A percentile compares a stretch with the other conserved stretches of the same genome.
Conservation (phyloP, 2,113 vertebrate species). For the Actenoides hombroni region DNA sequence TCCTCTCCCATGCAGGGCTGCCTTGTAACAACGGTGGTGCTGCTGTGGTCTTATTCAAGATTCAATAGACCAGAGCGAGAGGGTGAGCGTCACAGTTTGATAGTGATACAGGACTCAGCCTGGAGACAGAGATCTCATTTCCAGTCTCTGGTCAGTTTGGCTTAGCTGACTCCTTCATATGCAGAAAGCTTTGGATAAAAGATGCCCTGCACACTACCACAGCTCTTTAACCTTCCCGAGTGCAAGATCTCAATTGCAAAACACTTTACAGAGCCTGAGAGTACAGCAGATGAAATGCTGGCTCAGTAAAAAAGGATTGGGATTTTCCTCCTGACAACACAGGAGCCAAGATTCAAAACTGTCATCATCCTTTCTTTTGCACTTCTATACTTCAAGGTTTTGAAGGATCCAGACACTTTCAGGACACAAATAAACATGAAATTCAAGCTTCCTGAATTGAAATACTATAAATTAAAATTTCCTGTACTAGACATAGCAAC, state of each 20-base stretch:
- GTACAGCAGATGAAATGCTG: background rate
- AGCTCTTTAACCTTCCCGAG: background rate
- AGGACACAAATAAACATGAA: background rate
- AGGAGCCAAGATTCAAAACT: background rate
- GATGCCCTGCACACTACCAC: background rate
- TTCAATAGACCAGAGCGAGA: background rate
- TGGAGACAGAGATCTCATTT: background rate
- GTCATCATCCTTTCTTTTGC: background rate
- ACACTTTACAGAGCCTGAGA: background rate
- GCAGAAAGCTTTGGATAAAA: background rate
- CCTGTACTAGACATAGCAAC: background rate
- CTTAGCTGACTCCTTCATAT: background rate
- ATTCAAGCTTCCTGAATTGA: slow-evolving; percentile 10
- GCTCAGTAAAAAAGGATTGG: background rate
- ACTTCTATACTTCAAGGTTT: background rate
- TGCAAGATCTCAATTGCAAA: background rate
- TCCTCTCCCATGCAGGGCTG: background rate
- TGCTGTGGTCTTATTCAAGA: background rate
- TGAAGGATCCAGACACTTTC: background rate
- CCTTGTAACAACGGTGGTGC: background rate
- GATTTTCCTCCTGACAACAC: slow-evolving; percentile 12
- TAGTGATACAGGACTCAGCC: background rate
- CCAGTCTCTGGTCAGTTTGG: background rate
- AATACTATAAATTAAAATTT: slow-evolving; percentile 4
- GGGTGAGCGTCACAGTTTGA: background rate